Conservation (phyloP, 2,113 vertebrate species). For the Nymphicus hollandicus region DNA sequence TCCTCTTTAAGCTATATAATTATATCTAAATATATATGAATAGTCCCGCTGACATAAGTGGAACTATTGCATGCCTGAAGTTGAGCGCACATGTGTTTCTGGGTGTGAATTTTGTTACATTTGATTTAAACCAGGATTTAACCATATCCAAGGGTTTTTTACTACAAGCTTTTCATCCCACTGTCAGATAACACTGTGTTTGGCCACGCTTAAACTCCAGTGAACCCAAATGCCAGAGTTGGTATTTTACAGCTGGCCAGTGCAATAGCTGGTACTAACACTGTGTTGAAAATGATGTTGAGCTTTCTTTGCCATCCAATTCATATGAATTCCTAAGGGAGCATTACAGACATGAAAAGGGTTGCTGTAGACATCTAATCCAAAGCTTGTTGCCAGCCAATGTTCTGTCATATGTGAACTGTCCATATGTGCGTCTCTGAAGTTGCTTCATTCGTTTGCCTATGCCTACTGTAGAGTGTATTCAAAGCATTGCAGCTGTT, state of each 20-base stretch:
- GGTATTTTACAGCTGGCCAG: neutral
- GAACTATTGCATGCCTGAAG: conserved; percentile 1
- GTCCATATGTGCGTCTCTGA: conserved; percentile 9
- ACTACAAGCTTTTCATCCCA: neutral
- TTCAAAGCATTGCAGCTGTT: conserved; percentile 12
- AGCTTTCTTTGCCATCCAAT: neutral
- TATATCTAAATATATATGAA: neutral
- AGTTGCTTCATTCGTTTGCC: neutral
- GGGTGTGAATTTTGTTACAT: neutral
- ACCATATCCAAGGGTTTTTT: neutral
- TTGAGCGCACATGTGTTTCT: neutral
- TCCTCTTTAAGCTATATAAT: neutral
- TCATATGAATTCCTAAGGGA: neutral
- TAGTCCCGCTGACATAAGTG: neutral
- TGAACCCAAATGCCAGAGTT: neutral
- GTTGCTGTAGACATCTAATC: neutral
- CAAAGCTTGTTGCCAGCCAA: neutral
- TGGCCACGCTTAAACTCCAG: neutral
- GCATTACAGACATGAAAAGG: neutral
- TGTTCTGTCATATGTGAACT: neutral
- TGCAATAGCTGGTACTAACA: neutral
- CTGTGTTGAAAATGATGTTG: fast-evolving
- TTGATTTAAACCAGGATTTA: neutral
- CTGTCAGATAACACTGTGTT: neutral
- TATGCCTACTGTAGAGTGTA: neutral